phyloP scores from a whole-genome alignment of 1,140 invertebrate genomes.

The Aporrectodea caliginosa region DNA sequence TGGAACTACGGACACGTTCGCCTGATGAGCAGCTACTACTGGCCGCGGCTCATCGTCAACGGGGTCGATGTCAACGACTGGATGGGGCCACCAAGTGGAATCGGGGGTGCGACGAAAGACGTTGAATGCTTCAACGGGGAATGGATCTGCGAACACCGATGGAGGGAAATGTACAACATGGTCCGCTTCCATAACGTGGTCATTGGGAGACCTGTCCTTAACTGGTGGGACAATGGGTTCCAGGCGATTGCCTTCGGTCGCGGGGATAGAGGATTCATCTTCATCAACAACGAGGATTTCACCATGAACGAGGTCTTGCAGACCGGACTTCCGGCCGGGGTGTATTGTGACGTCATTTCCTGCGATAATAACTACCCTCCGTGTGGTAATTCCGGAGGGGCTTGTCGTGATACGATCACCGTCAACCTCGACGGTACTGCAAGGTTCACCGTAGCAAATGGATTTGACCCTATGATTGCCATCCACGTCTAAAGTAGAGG shows the following conservation, averaged over 20 bases:
- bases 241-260: constrained; percentile 20
- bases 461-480: not conserved
- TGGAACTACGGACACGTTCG: constrained; percentile 69
- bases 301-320: constrained; percentile 12
- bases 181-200: constrained; percentile 63
- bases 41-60: constrained; percentile 43
- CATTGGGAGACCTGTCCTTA: constrained; percentile 32
- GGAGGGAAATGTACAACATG: constrained; percentile 76
- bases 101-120: constrained; percentile 64
- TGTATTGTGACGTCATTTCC: constrained; percentile 28
- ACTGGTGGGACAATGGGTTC: constrained; percentile 27
- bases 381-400: not conserved
- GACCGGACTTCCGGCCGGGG: constrained; percentile 29
- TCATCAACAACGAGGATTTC: constrained; percentile 44
- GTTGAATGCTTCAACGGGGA: constrained; percentile 64
- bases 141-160: constrained; percentile 80
- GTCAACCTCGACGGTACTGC: not conserved
- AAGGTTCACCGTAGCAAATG: not conserved
- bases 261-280: constrained; percentile 42
- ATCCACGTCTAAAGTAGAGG: constrained; percentile 8
- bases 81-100: constrained; percentile 52
- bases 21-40: constrained; percentile 71
- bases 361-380: not conserved
- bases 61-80: constrained; percentile 33
- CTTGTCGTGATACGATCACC: not conserved